Evolutionary conservation across 2,888 invertebrate species (phyloP).

Genomic region (Flexamia atlantica): DNA sequence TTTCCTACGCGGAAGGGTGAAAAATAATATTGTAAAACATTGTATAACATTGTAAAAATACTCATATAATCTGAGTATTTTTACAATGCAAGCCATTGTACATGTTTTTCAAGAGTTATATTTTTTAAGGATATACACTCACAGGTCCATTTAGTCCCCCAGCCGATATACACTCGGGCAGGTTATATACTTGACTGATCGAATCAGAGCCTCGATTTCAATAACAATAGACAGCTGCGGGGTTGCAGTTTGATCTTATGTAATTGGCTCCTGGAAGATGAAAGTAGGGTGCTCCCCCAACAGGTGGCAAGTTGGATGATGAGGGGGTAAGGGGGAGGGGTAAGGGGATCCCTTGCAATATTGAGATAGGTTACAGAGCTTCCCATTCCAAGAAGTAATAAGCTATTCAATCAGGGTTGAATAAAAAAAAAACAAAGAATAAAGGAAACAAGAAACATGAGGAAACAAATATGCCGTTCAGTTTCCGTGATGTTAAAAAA

Average conservation of each 20-base stretch:
- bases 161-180: too few species aligned
- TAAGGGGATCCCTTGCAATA: not conserved
- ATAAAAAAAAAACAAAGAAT: not conserved
- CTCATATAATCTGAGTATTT: too few species aligned
- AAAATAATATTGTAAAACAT: too few species aligned
- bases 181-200: not conserved
- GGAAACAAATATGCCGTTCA: too few species aligned
- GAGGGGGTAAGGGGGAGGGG: not conserved
- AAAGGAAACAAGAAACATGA: too few species aligned
- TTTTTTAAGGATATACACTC: too few species aligned
- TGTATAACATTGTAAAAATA: too few species aligned
- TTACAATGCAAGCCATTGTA: too few species aligned
- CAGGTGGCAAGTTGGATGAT: conserved; percentile 32
- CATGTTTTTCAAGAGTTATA: too few species aligned
- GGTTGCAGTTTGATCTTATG: conserved; percentile 42
- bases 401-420: not conserved
- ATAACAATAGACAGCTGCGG: conserved; percentile 35
- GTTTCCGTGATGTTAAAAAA: too few species aligned
- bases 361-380: conserved; percentile 1
- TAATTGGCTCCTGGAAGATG: conserved; percentile 18
- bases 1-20: too few species aligned
- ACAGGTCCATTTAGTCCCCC: too few species aligned
- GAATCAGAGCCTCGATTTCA: conserved; percentile 10
- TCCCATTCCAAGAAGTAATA: not conserved
- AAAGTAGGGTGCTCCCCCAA: conserved; percentile 1